Conservation (phyloP, 2,797 vertebrate species). For the Heteromormyrus szaboi region DNA sequence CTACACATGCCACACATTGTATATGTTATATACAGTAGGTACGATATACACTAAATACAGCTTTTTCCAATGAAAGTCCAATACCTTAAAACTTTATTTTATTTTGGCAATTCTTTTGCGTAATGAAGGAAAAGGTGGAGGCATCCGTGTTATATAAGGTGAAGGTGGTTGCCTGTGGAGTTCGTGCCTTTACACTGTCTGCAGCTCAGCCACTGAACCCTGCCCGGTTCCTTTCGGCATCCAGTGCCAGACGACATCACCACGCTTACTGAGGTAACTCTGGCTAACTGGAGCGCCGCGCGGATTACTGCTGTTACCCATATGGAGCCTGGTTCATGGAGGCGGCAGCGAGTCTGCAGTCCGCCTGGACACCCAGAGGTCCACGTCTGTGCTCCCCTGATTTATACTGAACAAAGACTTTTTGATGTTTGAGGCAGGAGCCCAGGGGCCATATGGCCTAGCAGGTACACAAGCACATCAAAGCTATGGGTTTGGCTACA, state of each 20-base stretch:
- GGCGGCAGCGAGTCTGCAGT: background rate
- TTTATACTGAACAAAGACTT: conserved; percentile 18
- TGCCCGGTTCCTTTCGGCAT: background rate
- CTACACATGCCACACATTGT: background rate
- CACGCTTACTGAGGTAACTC: background rate
- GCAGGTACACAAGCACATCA: conserved; percentile 20
- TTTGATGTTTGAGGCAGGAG: conserved; percentile 14
- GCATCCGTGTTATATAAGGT: background rate
- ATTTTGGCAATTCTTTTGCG: background rate
- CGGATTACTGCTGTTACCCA: background rate
- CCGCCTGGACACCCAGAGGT: background rate
- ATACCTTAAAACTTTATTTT: background rate
- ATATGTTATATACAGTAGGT: background rate
- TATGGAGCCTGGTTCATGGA: background rate
- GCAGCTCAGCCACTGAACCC: background rate
- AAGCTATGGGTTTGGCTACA: background rate
- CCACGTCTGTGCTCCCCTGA: background rate
- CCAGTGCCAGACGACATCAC: background rate
- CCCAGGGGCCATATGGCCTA: conserved; percentile 15
- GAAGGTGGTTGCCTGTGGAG: background rate
- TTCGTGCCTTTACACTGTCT: background rate
- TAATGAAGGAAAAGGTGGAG: background rate
- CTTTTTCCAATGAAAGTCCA: background rate
- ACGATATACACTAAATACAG: background rate
- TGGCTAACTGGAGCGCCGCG: background rate